Evolutionary conservation across 1,140 invertebrate genomes (phyloP).

Genomic region (Hesperophylax magnus): DNA sequence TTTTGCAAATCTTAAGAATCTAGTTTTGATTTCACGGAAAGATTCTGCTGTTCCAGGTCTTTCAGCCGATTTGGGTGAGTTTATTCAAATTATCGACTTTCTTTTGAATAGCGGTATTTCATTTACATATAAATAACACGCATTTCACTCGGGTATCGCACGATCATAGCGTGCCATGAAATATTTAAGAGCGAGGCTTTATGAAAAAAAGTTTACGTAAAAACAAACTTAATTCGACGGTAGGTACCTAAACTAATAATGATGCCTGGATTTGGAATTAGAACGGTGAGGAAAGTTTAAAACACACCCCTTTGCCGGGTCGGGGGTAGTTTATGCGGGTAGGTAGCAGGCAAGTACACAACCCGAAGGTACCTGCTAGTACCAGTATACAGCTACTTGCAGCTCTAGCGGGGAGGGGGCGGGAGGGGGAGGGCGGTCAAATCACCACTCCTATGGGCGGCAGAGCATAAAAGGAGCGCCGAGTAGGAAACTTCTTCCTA

Average conservation of each 20-base stretch:
- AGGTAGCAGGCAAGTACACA: neutral
- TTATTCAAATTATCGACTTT: slow-evolving; percentile 30
- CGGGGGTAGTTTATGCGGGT: neutral
- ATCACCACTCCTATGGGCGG: slow-evolving; percentile 41
- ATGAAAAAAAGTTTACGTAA: slow-evolving; percentile 12
- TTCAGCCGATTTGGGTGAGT: slow-evolving; percentile 7
- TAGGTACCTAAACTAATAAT: slow-evolving; percentile 22
- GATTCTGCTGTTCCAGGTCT: neutral
- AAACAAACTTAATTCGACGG: slow-evolving; percentile 33
- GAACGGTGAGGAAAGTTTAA: slow-evolving; percentile 44
- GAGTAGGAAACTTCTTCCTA: slow-evolving; percentile 56
- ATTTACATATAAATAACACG: slow-evolving; percentile 36
- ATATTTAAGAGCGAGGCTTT: slow-evolving; percentile 14
- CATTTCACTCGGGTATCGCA: slow-evolving; percentile 23
- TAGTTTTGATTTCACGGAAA: neutral
- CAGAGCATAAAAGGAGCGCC: slow-evolving; percentile 54
- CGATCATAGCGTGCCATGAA: slow-evolving; percentile 23
- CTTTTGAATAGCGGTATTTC: slow-evolving; percentile 28
- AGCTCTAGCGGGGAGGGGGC: neutral
- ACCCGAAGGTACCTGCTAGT: too few relatives aligned
- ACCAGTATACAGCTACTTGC: too few relatives aligned
- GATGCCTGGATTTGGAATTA: slow-evolving; percentile 31
- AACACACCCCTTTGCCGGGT: slow-evolving; percentile 32
- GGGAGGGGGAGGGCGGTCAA: slow-evolving; percentile 10
- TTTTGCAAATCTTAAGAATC: neutral